Base-by-base conservation (phyloP, 2,888 invertebrate genomes). In the Pristionchus entomophagus region DNA sequence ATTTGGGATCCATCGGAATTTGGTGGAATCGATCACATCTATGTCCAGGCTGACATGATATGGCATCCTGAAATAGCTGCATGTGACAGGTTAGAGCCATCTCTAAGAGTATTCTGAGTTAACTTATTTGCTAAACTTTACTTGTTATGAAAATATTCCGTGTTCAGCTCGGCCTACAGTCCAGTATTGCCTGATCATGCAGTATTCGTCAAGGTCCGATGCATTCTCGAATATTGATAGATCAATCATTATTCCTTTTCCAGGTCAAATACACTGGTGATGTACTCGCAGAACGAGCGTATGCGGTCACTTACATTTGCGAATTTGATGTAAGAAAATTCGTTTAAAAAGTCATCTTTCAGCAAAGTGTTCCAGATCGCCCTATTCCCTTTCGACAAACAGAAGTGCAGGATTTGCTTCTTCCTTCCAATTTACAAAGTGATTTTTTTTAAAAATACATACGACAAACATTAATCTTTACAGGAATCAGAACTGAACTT, bases 41-140 rank as follows among this genome's bases (percentile, higher is more conserved):
- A 82, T 19, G 26, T 82, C 8, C 56, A 59, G 38, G 29, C 29
- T 8, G 82, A 82, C 59, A 35, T 19, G 8, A 41, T 82, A 10
- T 82, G 82, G 82, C 82, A 82, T 41, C 82, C 82, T 0, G 82
- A 82, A 32, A 26, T 82, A 8, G 82, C 56, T 19, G 82, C 82
- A 0, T 82, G 82, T 41, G 82, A 82, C 29, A 82, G 82, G 82
- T 82, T 22, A 22, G n/a, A 6, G n/a, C n/a, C n/a, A n/a, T n/a
- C n/a, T n/a, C n/a, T n/a, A n/a, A n/a, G n/a, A n/a, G n/a, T n/a
- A n/a, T n/a, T n/a, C n/a, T n/a, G n/a, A n/a, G n/a, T n/a, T n/a
- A n/a, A n/a, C n/a, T n/a, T n/a, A n/a, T n/a, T n/a, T n/a, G n/a
- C n/a, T n/a, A n/a, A n/a, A n/a, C n/a, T n/a, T n/a, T n/a, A n/a